Base-by-base conservation (phyloP, 2,113 vertebrate species). In the Gopherus flavomarginatus region DNA sequence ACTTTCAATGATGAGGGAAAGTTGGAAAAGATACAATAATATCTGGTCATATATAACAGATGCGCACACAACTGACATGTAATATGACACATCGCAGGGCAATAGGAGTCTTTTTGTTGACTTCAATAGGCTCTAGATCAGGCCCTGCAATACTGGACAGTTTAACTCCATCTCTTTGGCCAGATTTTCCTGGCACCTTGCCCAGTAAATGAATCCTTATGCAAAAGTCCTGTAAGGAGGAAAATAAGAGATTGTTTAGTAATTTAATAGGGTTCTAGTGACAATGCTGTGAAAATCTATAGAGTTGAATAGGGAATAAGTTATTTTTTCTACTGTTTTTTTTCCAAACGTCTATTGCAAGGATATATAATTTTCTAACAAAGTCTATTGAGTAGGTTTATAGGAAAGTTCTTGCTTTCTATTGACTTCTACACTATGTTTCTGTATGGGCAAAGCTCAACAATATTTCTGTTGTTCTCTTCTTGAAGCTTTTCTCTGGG, bases 21-120 rank as follows among this genome's bases (percentile, higher is more conserved):
- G 89, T 62, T 22, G 52, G 81, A 95, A 57, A 57, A 57, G 56
- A 57, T 5, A 57, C 94, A 95, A 90, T 12, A 80, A 2, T 26
- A 77, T 38, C 57, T 49, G 85, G 79, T 86, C 62, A 38, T 49
- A 89, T 86, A 91, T 83, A 53, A 94, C 92, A 94, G 94, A 86
- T 44, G 42, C 53, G 92, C 91, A 82, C 93, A 82, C 77, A 77
- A 89, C 86, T 92, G 54, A 42, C n/a, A 49, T 82, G 81, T 86
- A 75, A 38, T 16, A 35, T 75, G 38, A 12, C 21, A 26, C 11
- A 75, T 42, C 8, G 21, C 22, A n/a, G 65, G 65, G 19, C 14
- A n/a, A 24, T 24, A 24, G 22, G 38, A 38, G 21, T 42, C n/a
- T 75, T 75, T 38, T 38, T 5, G 24, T 24, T 75, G 69, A 75